Base-by-base conservation (phyloP, 2,797 vertebrate genomes). In the Xenops minutus region DNA sequence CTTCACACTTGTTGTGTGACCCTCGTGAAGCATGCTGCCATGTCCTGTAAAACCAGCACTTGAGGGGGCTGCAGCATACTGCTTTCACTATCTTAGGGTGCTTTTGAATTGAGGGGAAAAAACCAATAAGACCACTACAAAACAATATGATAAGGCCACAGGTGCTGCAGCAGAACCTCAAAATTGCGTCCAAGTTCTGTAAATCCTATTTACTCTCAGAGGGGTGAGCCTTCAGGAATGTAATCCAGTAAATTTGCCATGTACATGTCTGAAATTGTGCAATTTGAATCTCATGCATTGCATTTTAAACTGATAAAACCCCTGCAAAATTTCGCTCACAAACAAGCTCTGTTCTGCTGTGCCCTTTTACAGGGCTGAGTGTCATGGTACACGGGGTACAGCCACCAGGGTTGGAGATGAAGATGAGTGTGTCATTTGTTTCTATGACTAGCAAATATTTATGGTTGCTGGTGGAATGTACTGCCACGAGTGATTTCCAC, bases 11-110 rank as follows among this genome's bases (percentile, higher is more conserved):
- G 26, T 34, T 16, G 62, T 1, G 0, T 27, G 71, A 78, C 66
- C 66, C 36, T 83, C 0, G 0, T 22, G 71, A 59, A 63, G 56
- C 1, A 0, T 3, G 27, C 10, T 54, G 52, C 58, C 12, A 5
- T 6, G 37, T 49, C n/a, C 66, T 34, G 37, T 68, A 24, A 36
- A 79, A 51, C 43, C 63, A 16, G 56, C 39, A 2, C 43, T 66
- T 0, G 13, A 3, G 58, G 73, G 86, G 32, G 86, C 74, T 78
- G 80, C 73, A 61, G 7, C 46, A 23, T 0, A 0, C 18, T 12
- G 18, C 58, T 52, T 41, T 46, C 22, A 3, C 36, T 54, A 0
- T 7, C 46, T 27, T 26, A 36, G 29, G 13, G 34, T 13, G 6
- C 66, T 72, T 74, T 3, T 16, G 41, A 54, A 68, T 1, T 39